These are phyloP conservation scores for Trachurus trachurus DNA, from an alignment of 2,797 vertebrate species.

Conservation along the genomic window DNA sequence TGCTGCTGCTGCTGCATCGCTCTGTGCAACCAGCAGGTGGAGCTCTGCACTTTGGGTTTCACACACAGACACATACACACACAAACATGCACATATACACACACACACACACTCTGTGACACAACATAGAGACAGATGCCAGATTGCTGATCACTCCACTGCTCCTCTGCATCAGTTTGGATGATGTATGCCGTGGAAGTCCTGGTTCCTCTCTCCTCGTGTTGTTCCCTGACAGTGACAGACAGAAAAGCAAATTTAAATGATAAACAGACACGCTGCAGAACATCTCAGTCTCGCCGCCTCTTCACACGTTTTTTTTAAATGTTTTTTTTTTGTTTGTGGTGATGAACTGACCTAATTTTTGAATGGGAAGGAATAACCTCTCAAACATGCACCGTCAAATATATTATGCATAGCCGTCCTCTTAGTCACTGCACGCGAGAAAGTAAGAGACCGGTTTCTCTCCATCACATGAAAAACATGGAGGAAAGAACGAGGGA, in stretches of 20 bases:
- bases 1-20: too few species aligned
- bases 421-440: conserved; percentile 69
- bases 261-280: conserved; percentile 65
- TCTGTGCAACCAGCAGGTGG: conserved; percentile 74
- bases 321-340: conserved; percentile 32
- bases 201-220: conserved; percentile 61
- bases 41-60: conserved; percentile 76
- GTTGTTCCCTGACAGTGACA: conserved; percentile 74
- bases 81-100: background rate
- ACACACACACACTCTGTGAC: background rate
- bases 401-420: conserved; percentile 79
- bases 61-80: background rate
- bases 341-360: conserved; percentile 76
- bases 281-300: conserved; percentile 59
- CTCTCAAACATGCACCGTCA: conserved; percentile 78
- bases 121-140: conserved; percentile 6
- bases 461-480: conserved; percentile 16
- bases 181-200: conserved; percentile 57
- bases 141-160: conserved; percentile 51
- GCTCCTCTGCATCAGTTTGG: conserved; percentile 61
- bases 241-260: conserved; percentile 71
- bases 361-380: conserved; percentile 66
- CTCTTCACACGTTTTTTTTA: conserved; percentile 30
- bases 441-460: conserved; percentile 51
- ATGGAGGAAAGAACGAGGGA: conserved; percentile 26